Evolutionary conservation across 1,140 invertebrate species (phyloP).

Genomic region (Cotesia vestalis): DNA sequence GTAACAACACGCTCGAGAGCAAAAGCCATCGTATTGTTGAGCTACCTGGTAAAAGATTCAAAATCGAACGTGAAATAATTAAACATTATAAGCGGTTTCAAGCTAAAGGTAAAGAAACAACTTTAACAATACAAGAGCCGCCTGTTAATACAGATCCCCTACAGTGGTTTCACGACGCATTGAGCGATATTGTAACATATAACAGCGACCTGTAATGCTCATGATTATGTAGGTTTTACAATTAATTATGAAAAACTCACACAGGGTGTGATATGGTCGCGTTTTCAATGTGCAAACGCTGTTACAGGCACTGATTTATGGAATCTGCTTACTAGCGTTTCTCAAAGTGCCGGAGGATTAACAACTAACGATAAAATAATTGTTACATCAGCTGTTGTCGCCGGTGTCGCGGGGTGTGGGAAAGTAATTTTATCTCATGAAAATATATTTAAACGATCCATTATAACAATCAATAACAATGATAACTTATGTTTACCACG

Average conservation of each 20-base stretch:
- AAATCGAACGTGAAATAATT: too few species aligned
- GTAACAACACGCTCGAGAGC: too few species aligned
- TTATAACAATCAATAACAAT: conserved; percentile 19
- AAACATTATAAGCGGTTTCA: too few species aligned
- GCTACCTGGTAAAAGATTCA: too few species aligned
- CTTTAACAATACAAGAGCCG: too few species aligned
- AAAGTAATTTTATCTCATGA: conserved; percentile 14
- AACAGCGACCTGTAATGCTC: conserved; percentile 7
- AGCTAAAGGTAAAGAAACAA: too few species aligned
- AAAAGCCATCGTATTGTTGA: too few species aligned
- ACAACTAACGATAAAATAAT: conserved; percentile 1
- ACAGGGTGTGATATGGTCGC: conserved; percentile 6
- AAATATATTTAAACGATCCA: conserved; percentile 19
- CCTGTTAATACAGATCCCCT: too few species aligned
- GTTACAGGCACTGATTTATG: conserved; percentile 6
- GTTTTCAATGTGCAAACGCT: conserved; percentile 2
- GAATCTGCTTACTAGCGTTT: conserved; percentile 17
- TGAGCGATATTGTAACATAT: conserved; percentile 5
- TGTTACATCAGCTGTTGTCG: conserved; percentile 16
- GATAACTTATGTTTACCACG: conserved; percentile 31
- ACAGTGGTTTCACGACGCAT: too few species aligned
- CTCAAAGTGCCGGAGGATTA: conserved; percentile 11
- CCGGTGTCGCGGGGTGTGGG: conserved; percentile 1
- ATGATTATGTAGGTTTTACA: neutral
- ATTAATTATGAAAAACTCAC: neutral